These are phyloP conservation scores for Eristalis tenax DNA, from an alignment of 2,888 invertebrate genomes.

Conservation along the genomic window DNA sequence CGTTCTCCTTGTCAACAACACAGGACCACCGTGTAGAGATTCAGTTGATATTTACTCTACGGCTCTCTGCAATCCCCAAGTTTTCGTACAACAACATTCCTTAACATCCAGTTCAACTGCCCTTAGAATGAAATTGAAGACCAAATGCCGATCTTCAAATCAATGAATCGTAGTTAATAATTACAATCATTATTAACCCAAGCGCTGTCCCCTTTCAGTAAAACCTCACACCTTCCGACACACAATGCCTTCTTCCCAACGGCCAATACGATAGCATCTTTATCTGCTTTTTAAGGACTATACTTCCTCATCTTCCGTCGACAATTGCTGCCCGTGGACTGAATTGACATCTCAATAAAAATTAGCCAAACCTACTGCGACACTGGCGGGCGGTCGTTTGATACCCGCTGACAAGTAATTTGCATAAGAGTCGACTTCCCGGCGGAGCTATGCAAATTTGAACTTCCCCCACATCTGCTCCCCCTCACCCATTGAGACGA, in stretches of 20 bases:
- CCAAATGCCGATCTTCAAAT: background rate
- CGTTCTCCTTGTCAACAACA: too few relatives aligned
- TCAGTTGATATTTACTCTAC: too few relatives aligned
- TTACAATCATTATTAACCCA: background rate
- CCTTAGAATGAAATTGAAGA: background rate
- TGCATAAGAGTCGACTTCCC: background rate
- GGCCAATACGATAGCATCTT: background rate
- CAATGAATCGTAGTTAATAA: background rate
- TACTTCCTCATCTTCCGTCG: background rate
- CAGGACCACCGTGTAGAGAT: too few relatives aligned
- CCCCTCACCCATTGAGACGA: background rate
- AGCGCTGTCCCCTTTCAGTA: background rate
- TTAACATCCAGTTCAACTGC: too few relatives aligned
- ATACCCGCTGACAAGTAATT: background rate
- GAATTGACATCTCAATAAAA: background rate
- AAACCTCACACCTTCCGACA: background rate
- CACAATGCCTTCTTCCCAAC: background rate
- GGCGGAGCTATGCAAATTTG: background rate
- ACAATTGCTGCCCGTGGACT: background rate
- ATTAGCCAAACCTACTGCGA: background rate
- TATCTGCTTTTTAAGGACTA: background rate
- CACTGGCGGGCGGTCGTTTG: background rate
- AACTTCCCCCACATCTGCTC: background rate
- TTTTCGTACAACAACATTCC: too few relatives aligned
- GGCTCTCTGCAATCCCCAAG: too few relatives aligned